A percentile compares a stretch with the other conserved stretches of the same genome.
These are phyloP conservation scores for Acanthurus tractus DNA, from an alignment of 2,797 vertebrate species.

Conservation along the genomic window DNA sequence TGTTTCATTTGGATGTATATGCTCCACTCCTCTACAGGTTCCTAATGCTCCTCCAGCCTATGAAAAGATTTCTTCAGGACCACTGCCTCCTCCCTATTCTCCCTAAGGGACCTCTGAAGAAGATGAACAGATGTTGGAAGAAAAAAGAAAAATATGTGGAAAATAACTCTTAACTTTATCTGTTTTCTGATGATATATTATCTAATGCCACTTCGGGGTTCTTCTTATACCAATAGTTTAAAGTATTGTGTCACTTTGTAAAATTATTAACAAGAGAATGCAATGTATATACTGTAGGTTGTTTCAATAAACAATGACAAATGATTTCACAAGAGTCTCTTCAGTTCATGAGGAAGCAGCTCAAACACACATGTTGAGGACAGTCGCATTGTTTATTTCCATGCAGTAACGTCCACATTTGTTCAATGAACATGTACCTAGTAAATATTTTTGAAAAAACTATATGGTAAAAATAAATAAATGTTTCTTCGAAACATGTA, in stretches of 20 bases:
- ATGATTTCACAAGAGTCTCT: constrained; percentile 11
- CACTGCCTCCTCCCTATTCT: constrained; percentile 91
- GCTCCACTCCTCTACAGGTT: constrained; percentile 81
- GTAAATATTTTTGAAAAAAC: constrained; percentile 92
- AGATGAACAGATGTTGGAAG: constrained; percentile 21
- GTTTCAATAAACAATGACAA: constrained; percentile 57
- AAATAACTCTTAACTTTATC: constrained; percentile 33
- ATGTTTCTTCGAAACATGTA: constrained; percentile 86
- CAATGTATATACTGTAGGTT: constrained; percentile 41
- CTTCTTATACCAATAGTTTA: constrained; percentile 13
- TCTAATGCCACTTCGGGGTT: constrained; percentile 17
- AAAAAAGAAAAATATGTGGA: constrained; percentile 38
- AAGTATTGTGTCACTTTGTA: constrained; percentile 44
- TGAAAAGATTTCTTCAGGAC: constrained; percentile 89
- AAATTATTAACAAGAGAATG: constrained; percentile 34
- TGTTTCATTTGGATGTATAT: constrained; percentile 9
- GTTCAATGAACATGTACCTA: constrained; percentile 91
- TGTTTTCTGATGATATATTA: constrained; percentile 36
- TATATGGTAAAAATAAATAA: constrained; percentile 97
- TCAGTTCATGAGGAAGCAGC: constrained; percentile 33
- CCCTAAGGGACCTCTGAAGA: constrained; percentile 80
- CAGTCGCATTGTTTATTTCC: constrained; percentile 89
- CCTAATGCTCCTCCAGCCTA: constrained; percentile 95
- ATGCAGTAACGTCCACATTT: constrained; percentile 90
- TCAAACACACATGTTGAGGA: constrained; percentile 54